Evolutionary conservation across 2,113 vertebrate species (phyloP), one percentile per base, ranked within the genome.

Genomic region (Varanus komodoensis): DNA sequence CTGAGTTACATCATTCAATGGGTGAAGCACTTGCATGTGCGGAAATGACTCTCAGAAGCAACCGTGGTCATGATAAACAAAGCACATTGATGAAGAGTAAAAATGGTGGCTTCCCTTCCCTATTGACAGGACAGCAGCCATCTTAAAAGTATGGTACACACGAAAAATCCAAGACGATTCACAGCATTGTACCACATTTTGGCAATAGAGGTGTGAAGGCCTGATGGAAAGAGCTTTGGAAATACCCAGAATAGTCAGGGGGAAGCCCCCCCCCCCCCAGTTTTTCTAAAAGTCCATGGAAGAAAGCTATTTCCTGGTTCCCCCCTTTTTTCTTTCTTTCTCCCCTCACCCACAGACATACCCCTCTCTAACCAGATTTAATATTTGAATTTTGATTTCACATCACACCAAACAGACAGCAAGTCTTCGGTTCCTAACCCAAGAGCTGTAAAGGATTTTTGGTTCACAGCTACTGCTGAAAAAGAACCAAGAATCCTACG

Each of bases 401-500:
- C 12, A 85, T 67, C n/a, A 73, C 7, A 4, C 8, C 54, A 52
- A 81, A 73, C 8, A 25, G 61, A 21, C 12, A 81, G 15, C 44
- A 69, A 79, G 64, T 68, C 15, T 21, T 48, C 19, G 79, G 71
- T 86, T 69, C 64, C 52, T 86, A 23, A 38, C 21, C 9, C 8
- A 71, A 79, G 5, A 85, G 19, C 8, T 57, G 6, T 52, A 67
- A 54, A 68, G 77, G 87, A 11, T 11, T 71, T 29, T 54, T 78
- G 89, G 87, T 67, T 68, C 52, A 91, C 86, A 78, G 84, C 50
- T 89, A 44, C 50, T 86, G 84, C 11, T 21, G n/a, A 14, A 50
- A 78, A 81, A 85, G 94, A 93, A 92, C 64, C 69, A 73, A 48
- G 67, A 82, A 73, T 68, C 90, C 89, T 67, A 87, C 86, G 92